Conservation (phyloP, 92 coral and sea anemone species). For the Palythoa heliodiscus region DNA sequence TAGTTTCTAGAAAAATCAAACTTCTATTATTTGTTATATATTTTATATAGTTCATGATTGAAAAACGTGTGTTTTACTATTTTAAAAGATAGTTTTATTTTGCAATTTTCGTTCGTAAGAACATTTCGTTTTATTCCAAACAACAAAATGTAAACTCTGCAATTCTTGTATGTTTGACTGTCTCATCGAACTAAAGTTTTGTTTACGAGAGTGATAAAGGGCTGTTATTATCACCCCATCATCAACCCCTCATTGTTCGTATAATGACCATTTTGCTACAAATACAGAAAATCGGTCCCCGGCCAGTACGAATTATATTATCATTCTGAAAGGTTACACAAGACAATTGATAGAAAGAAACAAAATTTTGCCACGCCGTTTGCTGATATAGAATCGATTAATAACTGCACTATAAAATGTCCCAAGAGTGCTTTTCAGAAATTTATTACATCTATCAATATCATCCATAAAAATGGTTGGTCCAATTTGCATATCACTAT, state of each 20-base stretch:
- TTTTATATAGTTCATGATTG: neutral
- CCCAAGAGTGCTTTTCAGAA: neutral
- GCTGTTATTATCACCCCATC: neutral
- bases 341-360: too few species aligned
- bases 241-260: neutral
- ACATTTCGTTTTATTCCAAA: too few species aligned
- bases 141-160: neutral
- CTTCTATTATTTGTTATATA: neutral
- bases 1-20: neutral
- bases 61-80: neutral
- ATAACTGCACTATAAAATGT: neutral
- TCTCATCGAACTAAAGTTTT: neutral
- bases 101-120: too few species aligned
- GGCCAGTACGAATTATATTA: too few species aligned
- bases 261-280: too few species aligned
- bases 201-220: neutral
- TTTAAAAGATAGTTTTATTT: too few species aligned
- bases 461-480: neutral
- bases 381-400: neutral
- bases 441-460: neutral
- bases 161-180: neutral
- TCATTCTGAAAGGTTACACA: too few species aligned
- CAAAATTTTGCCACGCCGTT: neutral
- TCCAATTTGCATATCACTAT: neutral
- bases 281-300: too few species aligned